A percentile compares a stretch with the other conserved stretches of the same genome.
Evolutionary conservation across 2,888 invertebrate species (phyloP).

Genomic region (Plebejus anna): DNA sequence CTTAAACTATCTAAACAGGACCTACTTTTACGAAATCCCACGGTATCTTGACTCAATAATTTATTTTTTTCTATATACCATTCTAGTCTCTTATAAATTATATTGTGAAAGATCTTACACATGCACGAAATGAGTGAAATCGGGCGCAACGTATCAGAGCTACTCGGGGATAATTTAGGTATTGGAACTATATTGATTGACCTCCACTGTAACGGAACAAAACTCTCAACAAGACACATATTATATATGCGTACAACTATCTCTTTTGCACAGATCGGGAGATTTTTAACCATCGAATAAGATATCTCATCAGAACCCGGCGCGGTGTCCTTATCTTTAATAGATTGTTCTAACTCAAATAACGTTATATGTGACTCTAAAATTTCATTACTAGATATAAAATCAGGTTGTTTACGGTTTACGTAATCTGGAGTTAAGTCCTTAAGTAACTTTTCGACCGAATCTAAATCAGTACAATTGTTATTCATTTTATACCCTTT

Average conservation of each 20-base stretch:
- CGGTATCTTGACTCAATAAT: slow-evolving; percentile 25
- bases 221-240: neutral
- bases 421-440: slow-evolving; percentile 7
- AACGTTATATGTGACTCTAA: slow-evolving; percentile 25
- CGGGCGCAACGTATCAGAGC: neutral
- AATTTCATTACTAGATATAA: neutral
- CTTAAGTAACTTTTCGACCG: slow-evolving; percentile 6
- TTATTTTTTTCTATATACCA: slow-evolving; percentile 34
- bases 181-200: slow-evolving; percentile 5
- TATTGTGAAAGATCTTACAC: slow-evolving; percentile 33
- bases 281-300: slow-evolving; percentile 32
- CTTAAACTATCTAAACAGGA: no score
- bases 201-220: slow-evolving; percentile 21
- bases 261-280: slow-evolving; percentile 30
- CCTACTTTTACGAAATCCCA: slow-evolving; percentile 30
- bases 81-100: slow-evolving; percentile 32
- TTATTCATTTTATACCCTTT: slow-evolving; percentile 12
- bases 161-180: neutral
- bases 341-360: slow-evolving; percentile 25
- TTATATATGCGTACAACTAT: slow-evolving; percentile 14
- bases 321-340: slow-evolving; percentile 30
- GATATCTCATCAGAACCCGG: slow-evolving; percentile 31
- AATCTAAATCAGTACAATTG: neutral
- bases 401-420: neutral
- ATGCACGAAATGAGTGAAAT: slow-evolving; percentile 22